These are phyloP conservation scores for Rhingia rostrata DNA, from an alignment of 2,888 invertebrate genomes.

Conservation along the genomic window DNA sequence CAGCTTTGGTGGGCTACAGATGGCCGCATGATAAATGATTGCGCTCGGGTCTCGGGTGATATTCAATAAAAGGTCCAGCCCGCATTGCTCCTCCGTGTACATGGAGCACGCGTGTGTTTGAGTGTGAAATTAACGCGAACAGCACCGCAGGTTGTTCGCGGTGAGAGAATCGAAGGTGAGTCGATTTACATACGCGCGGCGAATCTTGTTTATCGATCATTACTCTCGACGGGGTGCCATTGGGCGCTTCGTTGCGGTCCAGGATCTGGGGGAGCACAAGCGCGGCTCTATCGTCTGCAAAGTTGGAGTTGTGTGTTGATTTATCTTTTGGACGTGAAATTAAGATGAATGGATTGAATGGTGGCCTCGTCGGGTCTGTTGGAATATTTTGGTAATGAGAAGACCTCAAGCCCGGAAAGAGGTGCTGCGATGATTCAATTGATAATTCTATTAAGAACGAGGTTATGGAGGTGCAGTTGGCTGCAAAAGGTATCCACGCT, in stretches of 20 bases:
- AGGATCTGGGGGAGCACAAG: slow-evolving; percentile 9
- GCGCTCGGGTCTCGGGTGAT: slow-evolving; percentile 28
- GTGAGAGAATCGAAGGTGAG: slow-evolving; percentile 65
- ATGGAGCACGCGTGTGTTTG: slow-evolving; percentile 37
- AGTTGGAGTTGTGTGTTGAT: slow-evolving; percentile 61
- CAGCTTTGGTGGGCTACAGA: slow-evolving; percentile 22
- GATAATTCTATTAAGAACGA: slow-evolving; percentile 48
- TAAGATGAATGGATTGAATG: slow-evolving; percentile 70
- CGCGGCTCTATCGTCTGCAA: background rate
- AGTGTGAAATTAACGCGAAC: slow-evolving; percentile 72
- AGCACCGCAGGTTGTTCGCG: slow-evolving; percentile 44
- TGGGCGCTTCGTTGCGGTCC: slow-evolving; percentile 64
- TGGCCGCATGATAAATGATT: slow-evolving; percentile 57
- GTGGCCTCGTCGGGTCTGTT: background rate
- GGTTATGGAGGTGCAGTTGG: too few species aligned
- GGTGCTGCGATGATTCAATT: slow-evolving; percentile 18
- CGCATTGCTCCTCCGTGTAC: background rate
- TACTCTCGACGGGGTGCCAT: slow-evolving; percentile 77
- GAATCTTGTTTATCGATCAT: slow-evolving; percentile 78
- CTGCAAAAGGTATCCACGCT: too few species aligned
- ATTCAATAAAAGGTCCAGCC: slow-evolving; percentile 48
- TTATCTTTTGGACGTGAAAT: slow-evolving; percentile 66
- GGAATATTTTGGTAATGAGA: slow-evolving; percentile 60
- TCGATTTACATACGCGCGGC: slow-evolving; percentile 71
- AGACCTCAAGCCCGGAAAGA: slow-evolving; percentile 7